Evolutionary conservation across 2,888 invertebrate genomes (phyloP).

Genomic region (Tiliacea aurago): DNA sequence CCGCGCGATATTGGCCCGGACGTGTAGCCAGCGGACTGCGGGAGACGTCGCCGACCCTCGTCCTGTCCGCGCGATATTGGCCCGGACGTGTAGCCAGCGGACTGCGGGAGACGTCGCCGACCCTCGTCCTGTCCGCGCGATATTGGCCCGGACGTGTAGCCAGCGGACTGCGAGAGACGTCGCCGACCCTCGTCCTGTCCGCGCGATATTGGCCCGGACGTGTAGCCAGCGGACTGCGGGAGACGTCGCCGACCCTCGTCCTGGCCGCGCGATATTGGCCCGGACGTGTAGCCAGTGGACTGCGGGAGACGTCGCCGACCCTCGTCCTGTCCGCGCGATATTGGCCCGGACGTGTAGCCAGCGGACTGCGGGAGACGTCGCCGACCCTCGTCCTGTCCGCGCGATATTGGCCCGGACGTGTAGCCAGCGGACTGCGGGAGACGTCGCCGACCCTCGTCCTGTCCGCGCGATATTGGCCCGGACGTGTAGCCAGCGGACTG

Average conservation of each 20-base stretch:
- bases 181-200: conserved; percentile 47
- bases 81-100: conserved; percentile 2
- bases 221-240: conserved; percentile 2
- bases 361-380: background rate
- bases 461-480: conserved; percentile 33
- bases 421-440: conserved; percentile 1
- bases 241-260: conserved; percentile 43
- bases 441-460: conserved; percentile 46
- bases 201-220: conserved; percentile 38
- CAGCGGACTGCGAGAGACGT: background rate
- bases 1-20: conserved; percentile 35
- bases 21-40: conserved; percentile 3
- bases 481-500: conserved; percentile 2
- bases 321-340: conserved; percentile 40
- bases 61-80: conserved; percentile 38
- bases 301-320: conserved; percentile 28
- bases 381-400: conserved; percentile 47
- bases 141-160: conserved; percentile 40
- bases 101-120: conserved; percentile 12
- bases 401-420: conserved; percentile 40
- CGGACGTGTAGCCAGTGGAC: background rate
- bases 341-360: conserved; percentile 32
- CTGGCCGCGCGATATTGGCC: conserved; percentile 36
- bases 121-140: conserved; percentile 44
- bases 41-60: conserved; percentile 40